A percentile compares a stretch with the other conserved stretches of the same genome.
Conservation (phyloP, 2,797 vertebrate species). For the Cossypha heuglini region DNA sequence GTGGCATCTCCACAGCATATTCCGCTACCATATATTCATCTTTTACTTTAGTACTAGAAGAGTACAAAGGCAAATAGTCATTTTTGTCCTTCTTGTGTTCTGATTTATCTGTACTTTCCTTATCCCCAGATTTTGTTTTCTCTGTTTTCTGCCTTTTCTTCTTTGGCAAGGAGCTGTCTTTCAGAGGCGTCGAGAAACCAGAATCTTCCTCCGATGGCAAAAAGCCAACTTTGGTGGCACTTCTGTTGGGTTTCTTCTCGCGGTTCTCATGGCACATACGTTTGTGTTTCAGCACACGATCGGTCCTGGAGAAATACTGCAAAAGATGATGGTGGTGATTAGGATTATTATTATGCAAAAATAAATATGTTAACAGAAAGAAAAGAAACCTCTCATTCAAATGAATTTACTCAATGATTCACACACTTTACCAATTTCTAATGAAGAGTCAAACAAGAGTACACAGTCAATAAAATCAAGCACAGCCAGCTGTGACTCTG, state of each 20-base stretch:
- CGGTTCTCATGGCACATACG: conserved; percentile 99
- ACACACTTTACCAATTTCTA: not conserved
- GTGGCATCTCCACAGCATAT: conserved; percentile 91
- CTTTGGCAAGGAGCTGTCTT: conserved; percentile 93
- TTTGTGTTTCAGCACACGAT: conserved; percentile 97
- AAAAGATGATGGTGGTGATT: not conserved
- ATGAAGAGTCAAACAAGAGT: not conserved
- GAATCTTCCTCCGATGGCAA: conserved; percentile 81
- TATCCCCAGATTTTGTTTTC: conserved; percentile 80
- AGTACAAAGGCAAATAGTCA: conserved; percentile 89
- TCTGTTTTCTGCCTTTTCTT: conserved; percentile 94
- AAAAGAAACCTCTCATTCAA: not conserved
- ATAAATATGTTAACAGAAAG: not conserved
- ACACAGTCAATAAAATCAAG: not conserved
- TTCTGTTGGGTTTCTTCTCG: conserved; percentile 89
- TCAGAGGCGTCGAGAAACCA: conserved; percentile 83
- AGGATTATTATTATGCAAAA: not conserved
- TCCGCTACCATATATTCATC: conserved; percentile 95
- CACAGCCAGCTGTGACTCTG: not conserved
- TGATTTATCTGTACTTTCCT: conserved; percentile 80
- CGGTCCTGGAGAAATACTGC: conserved; percentile 98
- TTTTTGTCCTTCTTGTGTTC: conserved; percentile 86
- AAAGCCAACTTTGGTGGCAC: conserved; percentile 85
- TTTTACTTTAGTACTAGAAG: conserved; percentile 92
- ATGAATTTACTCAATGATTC: not conserved